Percentiles rank a stretch among this genome's conserved stretches.
These are phyloP conservation scores for Stratiomys singularior DNA, from an alignment of 2,888 invertebrate species.

Conservation along the genomic window DNA sequence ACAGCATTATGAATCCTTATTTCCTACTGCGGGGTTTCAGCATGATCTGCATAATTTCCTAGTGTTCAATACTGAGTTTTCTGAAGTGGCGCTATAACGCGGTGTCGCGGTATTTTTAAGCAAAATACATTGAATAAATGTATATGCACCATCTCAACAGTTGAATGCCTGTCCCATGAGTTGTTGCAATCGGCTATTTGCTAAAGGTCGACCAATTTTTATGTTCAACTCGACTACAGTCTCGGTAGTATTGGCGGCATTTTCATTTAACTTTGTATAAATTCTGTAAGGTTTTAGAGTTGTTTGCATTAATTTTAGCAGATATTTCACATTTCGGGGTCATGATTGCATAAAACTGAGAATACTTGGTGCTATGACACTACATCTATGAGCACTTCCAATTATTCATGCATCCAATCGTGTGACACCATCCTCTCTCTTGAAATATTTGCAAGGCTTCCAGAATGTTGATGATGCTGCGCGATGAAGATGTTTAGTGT, in stretches of 20 bases:
- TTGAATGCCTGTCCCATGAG: no score
- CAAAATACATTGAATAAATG: no score
- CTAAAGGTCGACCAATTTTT: constrained; percentile 4
- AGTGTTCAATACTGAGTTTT: no score
- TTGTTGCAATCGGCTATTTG: neutral
- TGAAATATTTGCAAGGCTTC: no score
- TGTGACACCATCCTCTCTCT: neutral
- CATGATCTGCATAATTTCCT: no score
- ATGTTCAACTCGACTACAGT: neutral
- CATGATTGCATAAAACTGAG: neutral
- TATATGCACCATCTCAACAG: no score
- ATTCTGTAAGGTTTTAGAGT: neutral
- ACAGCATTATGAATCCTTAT: no score
- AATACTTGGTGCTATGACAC: neutral
- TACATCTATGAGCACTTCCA: neutral
- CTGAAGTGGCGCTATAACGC: no score
- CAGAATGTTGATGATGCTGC: no score
- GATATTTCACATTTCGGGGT: constrained; percentile 30
- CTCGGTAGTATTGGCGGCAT: neutral
- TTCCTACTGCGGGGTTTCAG: no score
- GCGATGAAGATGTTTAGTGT: no score
- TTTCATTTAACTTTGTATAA: neutral
- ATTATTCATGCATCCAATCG: neutral
- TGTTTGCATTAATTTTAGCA: constrained; percentile 24
- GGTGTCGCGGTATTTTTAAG: no score